These are phyloP conservation scores for Neoscelio sp. DNA, from an alignment of 2,888 invertebrate species.

Conservation along the genomic window DNA sequence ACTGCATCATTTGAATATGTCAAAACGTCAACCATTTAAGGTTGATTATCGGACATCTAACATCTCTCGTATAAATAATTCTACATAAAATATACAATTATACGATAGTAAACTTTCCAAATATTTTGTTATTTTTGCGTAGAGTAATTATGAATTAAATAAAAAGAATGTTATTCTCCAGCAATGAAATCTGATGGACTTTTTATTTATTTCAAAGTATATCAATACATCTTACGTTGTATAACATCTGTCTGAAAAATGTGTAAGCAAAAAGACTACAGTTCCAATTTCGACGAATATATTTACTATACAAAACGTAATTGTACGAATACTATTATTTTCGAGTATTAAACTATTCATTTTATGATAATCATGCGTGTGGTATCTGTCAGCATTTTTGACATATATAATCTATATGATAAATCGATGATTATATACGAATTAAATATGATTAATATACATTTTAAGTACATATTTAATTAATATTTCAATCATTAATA, in stretches of 20 bases:
- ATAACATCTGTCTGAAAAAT: no score
- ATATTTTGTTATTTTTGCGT: not conserved
- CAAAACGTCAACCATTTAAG: constrained; percentile 12
- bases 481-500: constrained; percentile 11
- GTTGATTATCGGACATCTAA: constrained; percentile 12
- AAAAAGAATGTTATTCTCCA: no score
- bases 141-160: constrained; percentile 1
- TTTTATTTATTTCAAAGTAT: constrained; percentile 18
- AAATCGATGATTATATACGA: constrained; percentile 8
- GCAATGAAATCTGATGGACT: not conserved
- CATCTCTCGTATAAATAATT: constrained; percentile 27
- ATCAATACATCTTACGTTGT: no score
- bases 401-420: constrained; percentile 5
- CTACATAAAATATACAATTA: constrained; percentile 25
- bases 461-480: constrained; percentile 20
- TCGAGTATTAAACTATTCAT: constrained; percentile 15
- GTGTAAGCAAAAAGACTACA: not conserved
- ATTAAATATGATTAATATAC: constrained; percentile 12
- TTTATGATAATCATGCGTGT: constrained; percentile 4
- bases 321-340: no score
- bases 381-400: constrained; percentile 34
- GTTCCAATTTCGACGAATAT: no score
- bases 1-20: constrained; percentile 9
- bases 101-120: constrained; percentile 7
- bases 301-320: no score